Base-by-base conservation (phyloP, 2,797 vertebrate species). In the Oreortyx pictus region DNA sequence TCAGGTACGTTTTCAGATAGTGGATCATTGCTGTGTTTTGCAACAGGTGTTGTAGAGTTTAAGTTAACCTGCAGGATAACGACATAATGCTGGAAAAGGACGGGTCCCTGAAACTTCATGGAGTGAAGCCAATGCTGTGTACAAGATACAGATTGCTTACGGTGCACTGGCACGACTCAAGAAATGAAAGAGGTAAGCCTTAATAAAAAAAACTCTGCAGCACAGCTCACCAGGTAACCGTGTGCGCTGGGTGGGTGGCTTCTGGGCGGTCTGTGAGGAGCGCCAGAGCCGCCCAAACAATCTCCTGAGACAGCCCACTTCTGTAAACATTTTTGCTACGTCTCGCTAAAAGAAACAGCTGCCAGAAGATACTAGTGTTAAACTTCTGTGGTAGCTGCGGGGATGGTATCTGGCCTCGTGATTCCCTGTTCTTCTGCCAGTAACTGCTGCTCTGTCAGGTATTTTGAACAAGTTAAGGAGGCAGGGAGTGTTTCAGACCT, bases 181-280 rank as follows among this genome's bases (percentile, higher is more conserved):
- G 33, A 74, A 80, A 49, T 33, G 11, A 29, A 18, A 68, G 5
- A 5, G 27, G 27, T 41, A n/a, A 62, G 44, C 49, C 41, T 23
- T 44, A 73, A 17, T 43, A 43, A 7, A 43, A 64, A 64, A 52
- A 88, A 23, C 60, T 29, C 44, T 14, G 25, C 16, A 47, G 35
- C 70, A 64, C 35, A 27, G 60, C 60, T 77, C 65, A 43, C 17
- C 14, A 12, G 31, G 19, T 24, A 72, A 67, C 43, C 73, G 33
- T 0, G 0, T 7, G 5, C 18, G 33, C 27, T 46, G 47, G 18
- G 39, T 54, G 39, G 13, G 37, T 4, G 37, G 37, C 37, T 37
- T 37, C 37, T 37, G 37, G 37, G 37, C 9, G 9, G 37, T 37
- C 37, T 37, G 37, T 37, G 37, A 37, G 37, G 37, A 37, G 37